Conservation (phyloP, 2,797 vertebrate genomes). For the Apogon hyalosoma region DNA sequence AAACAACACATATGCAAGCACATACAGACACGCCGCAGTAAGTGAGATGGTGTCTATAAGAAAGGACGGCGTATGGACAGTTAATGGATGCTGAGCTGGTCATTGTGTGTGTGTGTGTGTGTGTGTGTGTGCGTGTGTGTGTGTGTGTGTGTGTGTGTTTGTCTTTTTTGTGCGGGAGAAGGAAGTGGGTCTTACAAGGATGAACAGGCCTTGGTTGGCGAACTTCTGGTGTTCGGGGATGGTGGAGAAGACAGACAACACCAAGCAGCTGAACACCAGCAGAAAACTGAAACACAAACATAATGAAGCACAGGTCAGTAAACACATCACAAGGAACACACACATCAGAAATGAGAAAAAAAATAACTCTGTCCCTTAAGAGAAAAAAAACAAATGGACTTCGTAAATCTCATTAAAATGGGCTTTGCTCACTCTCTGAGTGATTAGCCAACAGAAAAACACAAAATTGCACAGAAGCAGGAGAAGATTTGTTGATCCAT, state of each 20-base stretch:
- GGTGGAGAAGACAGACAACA: conserved; percentile 98
- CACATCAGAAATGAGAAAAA: conserved; percentile 1
- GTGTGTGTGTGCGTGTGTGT: conserved; percentile 25
- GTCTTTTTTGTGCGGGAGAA: too few species aligned
- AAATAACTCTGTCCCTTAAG: not conserved
- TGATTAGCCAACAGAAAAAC: conserved; percentile 46
- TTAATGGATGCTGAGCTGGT: conserved; percentile 22
- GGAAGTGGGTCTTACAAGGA: conserved; percentile 89
- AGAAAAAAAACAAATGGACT: conserved; percentile 12
- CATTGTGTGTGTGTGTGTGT: not conserved
- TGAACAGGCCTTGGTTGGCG: conserved; percentile 96
- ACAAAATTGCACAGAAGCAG: conserved; percentile 16
- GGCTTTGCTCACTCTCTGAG: conserved; percentile 32
- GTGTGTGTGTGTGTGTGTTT: not conserved
- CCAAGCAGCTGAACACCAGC: conserved; percentile 98
- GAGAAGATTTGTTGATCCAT: conserved; percentile 49
- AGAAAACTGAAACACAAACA: conserved; percentile 90
- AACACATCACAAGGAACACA: conserved; percentile 7
- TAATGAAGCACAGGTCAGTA: conserved; percentile 21
- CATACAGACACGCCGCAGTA: conserved; percentile 13
- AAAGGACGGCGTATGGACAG: not conserved
- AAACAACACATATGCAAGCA: conserved; percentile 58
- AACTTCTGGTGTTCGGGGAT: conserved; percentile 93
- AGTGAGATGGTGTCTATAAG: conserved; percentile 3
- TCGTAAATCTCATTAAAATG: conserved; percentile 38